These are phyloP conservation scores for Neopelma chrysocephalum DNA, from an alignment of 2,797 vertebrate species.

Conservation along the genomic window DNA sequence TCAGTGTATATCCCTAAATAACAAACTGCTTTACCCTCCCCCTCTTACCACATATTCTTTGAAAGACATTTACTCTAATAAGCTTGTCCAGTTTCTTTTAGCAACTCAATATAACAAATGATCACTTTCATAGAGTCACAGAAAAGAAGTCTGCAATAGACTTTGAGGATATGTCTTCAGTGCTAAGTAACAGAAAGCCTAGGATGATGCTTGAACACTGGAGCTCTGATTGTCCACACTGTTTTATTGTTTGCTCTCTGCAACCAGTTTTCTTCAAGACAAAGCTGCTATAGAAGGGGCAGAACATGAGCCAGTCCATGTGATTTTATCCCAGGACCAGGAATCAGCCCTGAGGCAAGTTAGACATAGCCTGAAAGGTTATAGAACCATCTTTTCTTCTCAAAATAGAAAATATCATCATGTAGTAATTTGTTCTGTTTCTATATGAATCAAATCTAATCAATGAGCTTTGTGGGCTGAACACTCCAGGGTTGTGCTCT, in stretches of 20 bases:
- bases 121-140: background rate
- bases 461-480: constrained; percentile 7
- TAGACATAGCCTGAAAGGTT: background rate
- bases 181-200: background rate
- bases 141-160: background rate
- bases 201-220: constrained; percentile 3
- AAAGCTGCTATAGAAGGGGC: constrained; percentile 31
- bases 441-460: background rate
- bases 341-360: constrained; percentile 31
- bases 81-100: background rate
- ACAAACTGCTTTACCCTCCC: accelerated
- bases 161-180: background rate
- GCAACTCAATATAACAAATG: background rate
- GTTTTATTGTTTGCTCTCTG: background rate
- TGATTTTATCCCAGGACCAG: constrained; percentile 7
- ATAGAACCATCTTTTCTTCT: constrained; percentile 31
- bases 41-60: background rate
- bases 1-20: background rate
- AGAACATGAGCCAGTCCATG: constrained; percentile 14
- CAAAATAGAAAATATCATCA: constrained; percentile 30
- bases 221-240: constrained; percentile 17
- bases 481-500: background rate
- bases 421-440: constrained; percentile 7
- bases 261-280: background rate
- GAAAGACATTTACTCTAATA: background rate